Base-by-base conservation (phyloP, 2,113 vertebrate species). In the Hypomesus transpacificus region DNA sequence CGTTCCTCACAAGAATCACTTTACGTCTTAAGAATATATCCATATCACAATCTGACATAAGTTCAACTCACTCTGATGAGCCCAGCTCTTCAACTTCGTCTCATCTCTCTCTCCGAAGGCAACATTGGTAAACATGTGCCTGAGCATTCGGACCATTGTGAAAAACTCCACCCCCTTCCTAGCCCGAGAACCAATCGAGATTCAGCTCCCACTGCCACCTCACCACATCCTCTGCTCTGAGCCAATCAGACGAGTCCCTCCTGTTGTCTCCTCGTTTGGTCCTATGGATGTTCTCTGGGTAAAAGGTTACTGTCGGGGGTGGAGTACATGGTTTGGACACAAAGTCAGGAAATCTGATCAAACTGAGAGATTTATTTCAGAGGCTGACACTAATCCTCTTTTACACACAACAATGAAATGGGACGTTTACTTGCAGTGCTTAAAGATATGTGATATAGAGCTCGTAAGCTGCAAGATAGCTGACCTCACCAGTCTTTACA, bases 41-140 rank as follows among this genome's bases (percentile, higher is more conserved):
- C 13, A 60, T 24, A 61, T 31, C 7, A 63, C 28, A 31, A 26
- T n/a, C 26, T 63, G 16, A 16, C 16, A 34, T 4, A 39, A 39
- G 57, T 22, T 16, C 68, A 71, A 82, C 81, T 84, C 78, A 81
- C 79, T 70, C 61, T 75, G 68, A 68, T 54, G 28, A 52, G 56
- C 54, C 71, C 62, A 1, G 70, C 52, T 68, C 74, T 9, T 70
- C 74, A 80, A 79, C 69, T 77, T 80, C 52, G 62, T 82, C 77
- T 74, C 77, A 11, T 18, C 51, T 39, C 65, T 63, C 34, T 68
- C 24, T 58, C 67, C 78, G n/a, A 34, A 71, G 70, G 66, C 64
- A 75, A 68, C 75, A 76, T 72, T 82, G 57, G 84, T 89, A 87
- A 91, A 91, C 90, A 90, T 84, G 81, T 80, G 75, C 75, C 78